Percentiles rank a stretch among this genome's conserved stretches.
Evolutionary conservation across 2,113 vertebrate genomes (phyloP).

Genomic region (Butorides virescens): DNA sequence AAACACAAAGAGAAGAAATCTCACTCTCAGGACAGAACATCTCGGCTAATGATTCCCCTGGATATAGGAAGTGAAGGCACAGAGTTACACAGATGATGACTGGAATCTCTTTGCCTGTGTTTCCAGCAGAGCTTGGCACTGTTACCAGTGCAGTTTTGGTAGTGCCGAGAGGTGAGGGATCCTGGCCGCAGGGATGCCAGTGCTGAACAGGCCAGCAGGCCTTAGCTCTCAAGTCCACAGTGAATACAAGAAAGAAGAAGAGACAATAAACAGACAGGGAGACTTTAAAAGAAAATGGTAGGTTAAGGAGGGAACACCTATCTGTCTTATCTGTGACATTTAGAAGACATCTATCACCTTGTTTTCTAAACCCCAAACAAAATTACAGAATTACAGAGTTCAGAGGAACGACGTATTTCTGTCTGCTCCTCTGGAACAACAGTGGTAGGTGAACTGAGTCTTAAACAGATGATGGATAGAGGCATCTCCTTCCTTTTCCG

Average conservation of each 20-base stretch:
- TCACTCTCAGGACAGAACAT: not conserved
- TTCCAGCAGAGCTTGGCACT: not conserved
- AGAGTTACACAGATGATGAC: not conserved
- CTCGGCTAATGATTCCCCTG: not conserved
- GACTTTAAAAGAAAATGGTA: not conserved
- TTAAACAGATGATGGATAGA: not conserved
- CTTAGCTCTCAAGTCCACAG: not conserved
- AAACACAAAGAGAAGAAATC: not conserved
- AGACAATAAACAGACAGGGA: not conserved
- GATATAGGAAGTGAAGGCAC: not conserved
- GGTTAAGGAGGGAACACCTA: not conserved
- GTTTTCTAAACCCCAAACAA: not conserved
- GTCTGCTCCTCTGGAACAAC: not conserved
- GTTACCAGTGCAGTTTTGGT: not conserved
- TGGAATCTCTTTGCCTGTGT: not conserved
- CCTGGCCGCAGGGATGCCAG: not conserved
- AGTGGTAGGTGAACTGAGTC: not conserved
- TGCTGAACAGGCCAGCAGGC: not conserved
- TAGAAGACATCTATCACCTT: not conserved
- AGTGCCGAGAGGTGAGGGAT: not conserved
- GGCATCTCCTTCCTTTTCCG: not conserved
- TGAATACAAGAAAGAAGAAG: not conserved
- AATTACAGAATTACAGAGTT: not conserved
- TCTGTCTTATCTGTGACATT: not conserved
- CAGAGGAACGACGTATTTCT: not conserved